Base-by-base conservation (phyloP, 2,888 invertebrate genomes). In the Sinohyriopsis cumingii region DNA sequence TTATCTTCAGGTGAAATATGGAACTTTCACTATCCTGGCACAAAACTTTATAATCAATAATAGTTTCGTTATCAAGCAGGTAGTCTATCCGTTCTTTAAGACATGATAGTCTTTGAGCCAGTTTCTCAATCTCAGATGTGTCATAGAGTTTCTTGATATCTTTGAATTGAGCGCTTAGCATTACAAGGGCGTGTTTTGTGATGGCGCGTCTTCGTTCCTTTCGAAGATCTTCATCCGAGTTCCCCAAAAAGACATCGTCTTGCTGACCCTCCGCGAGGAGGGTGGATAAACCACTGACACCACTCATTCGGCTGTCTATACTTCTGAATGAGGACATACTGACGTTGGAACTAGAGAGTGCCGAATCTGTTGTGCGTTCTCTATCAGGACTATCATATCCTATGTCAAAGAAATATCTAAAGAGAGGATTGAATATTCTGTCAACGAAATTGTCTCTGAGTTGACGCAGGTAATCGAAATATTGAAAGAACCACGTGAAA, bases 111-210 rank as follows among this genome's bases (percentile, higher is more conserved):
- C 85, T 75, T 33, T 81, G 77, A 9, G 84, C 81, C 5, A 84
- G 72, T 22, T 80, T 81, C 65, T 85, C 84, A 9, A 85, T 74
- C 22, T 84, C 85, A 0, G 83, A 71, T 5, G 81, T 82, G 66
- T 87, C 87, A 65, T 86, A 87, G 19, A 87, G 70, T 19, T 80
- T 69, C 67, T 82, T 83, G 19, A 87, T 82, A 57, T 86, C 86
- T 54, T 69, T 72, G 60, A 84, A 84, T 59, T 87, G 84, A 55
- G 81, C 73, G 18, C 82, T 76, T 12, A 87, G 73, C 53, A 79
- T 69, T 19, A 82, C 63, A 15, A 87, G 75, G 3, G 85, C 82
- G 5, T 84, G 76, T 73, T 77, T 80, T 7, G 84, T 81, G n/a
- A 84, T 76, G n/a, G 78, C 71, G 33, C 75, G 68, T 24, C 72